Conservation (phyloP, 2,113 vertebrate species). For the Edolisoma coerulescens region DNA sequence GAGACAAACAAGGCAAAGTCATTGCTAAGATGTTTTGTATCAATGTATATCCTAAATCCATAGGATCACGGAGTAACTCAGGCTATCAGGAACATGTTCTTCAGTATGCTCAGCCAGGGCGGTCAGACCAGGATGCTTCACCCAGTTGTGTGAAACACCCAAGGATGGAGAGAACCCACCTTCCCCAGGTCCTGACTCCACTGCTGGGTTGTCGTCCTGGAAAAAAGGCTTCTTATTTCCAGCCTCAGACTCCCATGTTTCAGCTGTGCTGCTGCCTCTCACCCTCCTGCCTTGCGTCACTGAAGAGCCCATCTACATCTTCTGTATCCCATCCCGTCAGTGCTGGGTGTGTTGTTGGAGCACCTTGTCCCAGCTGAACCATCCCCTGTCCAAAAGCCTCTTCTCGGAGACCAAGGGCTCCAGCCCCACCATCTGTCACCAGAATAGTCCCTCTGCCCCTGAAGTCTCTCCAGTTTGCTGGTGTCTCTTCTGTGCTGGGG, state of each 20-base stretch:
- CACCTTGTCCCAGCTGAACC: background rate
- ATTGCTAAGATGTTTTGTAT: background rate
- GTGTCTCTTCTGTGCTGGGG: background rate
- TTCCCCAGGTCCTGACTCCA: rapidly evolving
- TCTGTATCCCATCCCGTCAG: rapidly evolving
- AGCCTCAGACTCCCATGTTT: background rate
- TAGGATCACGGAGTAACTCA: background rate
- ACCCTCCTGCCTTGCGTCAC: background rate
- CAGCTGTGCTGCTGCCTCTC: background rate
- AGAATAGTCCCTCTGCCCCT: background rate
- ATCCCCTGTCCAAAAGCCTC: rapidly evolving
- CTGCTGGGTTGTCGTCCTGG: rapidly evolving
- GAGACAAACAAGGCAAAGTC: background rate
- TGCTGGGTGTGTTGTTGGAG: background rate
- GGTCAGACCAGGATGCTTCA: rapidly evolving
- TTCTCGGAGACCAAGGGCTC: background rate
- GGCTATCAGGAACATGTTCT: background rate
- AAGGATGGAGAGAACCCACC: background rate
- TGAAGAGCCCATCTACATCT: background rate
- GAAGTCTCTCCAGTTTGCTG: background rate
- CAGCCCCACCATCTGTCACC: background rate
- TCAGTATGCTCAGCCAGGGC: background rate
- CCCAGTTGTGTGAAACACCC: rapidly evolving
- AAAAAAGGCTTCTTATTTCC: background rate
- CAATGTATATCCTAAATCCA: background rate